Percentiles rank a stretch among this genome's conserved stretches.
Evolutionary conservation across 2,797 vertebrate genomes (phyloP).

Genomic region (Tarsius wallacei): DNA sequence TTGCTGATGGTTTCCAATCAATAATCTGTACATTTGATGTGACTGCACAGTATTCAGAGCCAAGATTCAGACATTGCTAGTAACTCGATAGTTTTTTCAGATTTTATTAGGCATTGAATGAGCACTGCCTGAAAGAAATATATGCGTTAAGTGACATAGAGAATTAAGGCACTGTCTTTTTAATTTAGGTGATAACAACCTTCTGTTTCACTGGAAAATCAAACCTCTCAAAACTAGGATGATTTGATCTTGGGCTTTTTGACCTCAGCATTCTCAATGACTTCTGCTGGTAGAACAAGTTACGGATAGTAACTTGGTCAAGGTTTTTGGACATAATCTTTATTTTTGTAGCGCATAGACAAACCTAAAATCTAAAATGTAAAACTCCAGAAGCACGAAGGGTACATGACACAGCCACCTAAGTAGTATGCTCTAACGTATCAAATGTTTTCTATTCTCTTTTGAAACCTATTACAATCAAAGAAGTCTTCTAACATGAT

Average conservation of each 20-base stretch:
- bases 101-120: not conserved
- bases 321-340: not conserved
- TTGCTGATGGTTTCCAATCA: not conserved
- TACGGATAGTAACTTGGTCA: not conserved
- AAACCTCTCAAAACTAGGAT: not conserved
- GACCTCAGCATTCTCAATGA: not conserved
- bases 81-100: not conserved
- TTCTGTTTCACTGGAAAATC: not conserved
- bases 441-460: not conserved
- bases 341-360: not conserved
- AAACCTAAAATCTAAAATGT: not conserved
- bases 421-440: not conserved
- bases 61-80: not conserved
- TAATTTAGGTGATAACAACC: not conserved
- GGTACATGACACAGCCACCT: not conserved
- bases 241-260: not conserved
- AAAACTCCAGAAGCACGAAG: not conserved
- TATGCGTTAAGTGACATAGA: fast-evolving
- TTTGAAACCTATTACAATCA: not conserved
- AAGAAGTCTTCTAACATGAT: not conserved
- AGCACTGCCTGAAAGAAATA: not conserved
- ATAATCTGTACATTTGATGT: not conserved
- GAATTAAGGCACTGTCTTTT: not conserved
- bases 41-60: not conserved
- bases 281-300: not conserved